phyloP scores from a whole-genome alignment of 2,113 vertebrate species.

The Microtus oregoni region DNA sequence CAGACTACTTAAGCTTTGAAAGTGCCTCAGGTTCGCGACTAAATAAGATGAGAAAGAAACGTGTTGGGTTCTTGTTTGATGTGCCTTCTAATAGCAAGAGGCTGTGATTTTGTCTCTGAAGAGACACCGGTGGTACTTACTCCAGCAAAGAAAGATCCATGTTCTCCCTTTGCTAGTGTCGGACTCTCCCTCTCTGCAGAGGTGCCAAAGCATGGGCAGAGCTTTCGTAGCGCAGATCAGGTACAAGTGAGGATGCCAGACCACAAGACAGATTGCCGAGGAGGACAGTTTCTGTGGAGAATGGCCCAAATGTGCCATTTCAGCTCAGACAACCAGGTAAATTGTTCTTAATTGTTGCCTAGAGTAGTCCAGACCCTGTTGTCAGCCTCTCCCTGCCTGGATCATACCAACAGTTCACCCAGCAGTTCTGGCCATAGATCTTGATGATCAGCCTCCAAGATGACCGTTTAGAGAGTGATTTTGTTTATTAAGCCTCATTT shows the following conservation, averaged over 20 bases:
- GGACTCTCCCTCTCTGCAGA: not conserved
- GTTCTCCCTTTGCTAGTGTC: not conserved
- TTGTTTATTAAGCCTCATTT: conserved; percentile 53
- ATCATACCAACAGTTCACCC: not conserved
- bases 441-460: conserved; percentile 24
- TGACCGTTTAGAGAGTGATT: conserved; percentile 59
- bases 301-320: conserved; percentile 6
- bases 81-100: not conserved
- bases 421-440: conserved; percentile 39
- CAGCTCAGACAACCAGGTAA: not conserved
- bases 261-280: not conserved
- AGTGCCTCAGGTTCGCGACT: conserved; percentile 14
- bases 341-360: not conserved
- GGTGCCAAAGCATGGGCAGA: not conserved
- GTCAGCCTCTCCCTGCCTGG: not conserved
- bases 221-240: not conserved
- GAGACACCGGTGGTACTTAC: not conserved
- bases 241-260: not conserved
- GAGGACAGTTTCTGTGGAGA: not conserved
- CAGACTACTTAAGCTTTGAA: conserved; percentile 18
- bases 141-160: not conserved
- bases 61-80: not conserved
- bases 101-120: conserved; percentile 1
- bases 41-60: not conserved
- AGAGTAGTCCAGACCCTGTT: not conserved